Evolutionary conservation across 37 sponge, comb jelly and placozoan species (phyloP), one percentile per base, ranked within the genome.

Genomic region (Dysidea cf. avara): DNA sequence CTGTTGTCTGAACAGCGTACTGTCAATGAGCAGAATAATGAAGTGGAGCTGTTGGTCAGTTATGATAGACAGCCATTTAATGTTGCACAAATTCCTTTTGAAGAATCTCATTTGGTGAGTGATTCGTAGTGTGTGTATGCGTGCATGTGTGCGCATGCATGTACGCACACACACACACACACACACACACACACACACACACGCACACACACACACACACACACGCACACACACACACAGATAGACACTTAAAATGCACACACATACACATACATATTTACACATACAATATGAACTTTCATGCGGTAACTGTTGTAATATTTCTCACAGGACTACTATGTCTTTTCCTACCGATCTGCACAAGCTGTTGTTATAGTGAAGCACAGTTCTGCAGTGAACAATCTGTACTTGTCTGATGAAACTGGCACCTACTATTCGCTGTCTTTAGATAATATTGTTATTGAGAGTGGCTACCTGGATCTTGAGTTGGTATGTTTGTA

Each of bases 381-480:
- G 62, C 84, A 89, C 53, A 43, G 0, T 0, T 56, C 29, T 36
- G 72, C 65, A 0, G 50, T 64, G 72, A 74, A 65, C 66, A 90
- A 90, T 68, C 49, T 90, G 17, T 90, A 85, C 82, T 66, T 85
- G 48, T 90, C 91, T 14, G 91, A 90, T 30, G 49, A 28, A 35
- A 81, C 69, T 25, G 91, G 86, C 18, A 65, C 72, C 11, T 77
- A 77, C 50, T 90, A 72, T 54, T 73, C 91, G 0, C 86, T 90
- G 16, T 75, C 91, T 39, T 69, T 90, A 30, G 39, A 22, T 0
- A 81, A 86, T 26, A 21, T 80, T 17, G 72, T 71, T 2, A 21
- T 57, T 16, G 64, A 54, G 21, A 35, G 65, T 25, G 0, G 21
- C 26, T 28, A 13, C 0, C 18, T 81, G 18, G 87, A 86, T 38